Conservation (phyloP, 2,797 vertebrate species). For the Sus cebifrons region DNA sequence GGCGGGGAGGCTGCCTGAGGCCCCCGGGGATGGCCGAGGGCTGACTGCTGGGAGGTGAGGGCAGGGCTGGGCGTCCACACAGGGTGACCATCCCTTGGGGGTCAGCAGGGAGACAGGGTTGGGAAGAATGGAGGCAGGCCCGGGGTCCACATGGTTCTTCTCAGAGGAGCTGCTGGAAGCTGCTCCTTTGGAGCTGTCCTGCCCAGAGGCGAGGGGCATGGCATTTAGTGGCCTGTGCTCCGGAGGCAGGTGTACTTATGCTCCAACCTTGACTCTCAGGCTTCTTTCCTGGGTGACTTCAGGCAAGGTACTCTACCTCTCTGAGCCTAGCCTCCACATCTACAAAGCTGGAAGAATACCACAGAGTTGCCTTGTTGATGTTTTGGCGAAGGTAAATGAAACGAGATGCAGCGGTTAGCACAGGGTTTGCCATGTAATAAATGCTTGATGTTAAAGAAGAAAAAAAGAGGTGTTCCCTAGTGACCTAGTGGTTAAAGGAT, state of each 20-base stretch:
- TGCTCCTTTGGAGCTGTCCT: too few species aligned
- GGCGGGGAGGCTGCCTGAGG: not conserved
- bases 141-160: not conserved
- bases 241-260: not conserved
- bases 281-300: not conserved
- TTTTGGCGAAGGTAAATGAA: not conserved
- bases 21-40: not conserved
- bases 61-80: too few species aligned
- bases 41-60: not conserved
- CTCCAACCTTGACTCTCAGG: not conserved
- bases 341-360: fast-evolving
- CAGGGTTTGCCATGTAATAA: not conserved
- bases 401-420: not conserved
- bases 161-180: fast-evolving
- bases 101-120: not conserved
- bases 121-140: not conserved
- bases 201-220: not conserved
- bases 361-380: fast-evolving
- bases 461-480: not conserved
- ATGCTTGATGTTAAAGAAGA: not conserved
- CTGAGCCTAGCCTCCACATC: not conserved
- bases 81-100: fast-evolving
- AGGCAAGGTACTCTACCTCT: not conserved
- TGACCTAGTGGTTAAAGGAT: too few species aligned
- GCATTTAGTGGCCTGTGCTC: fast-evolving